Conservation (phyloP, 2,797 vertebrate species). For the Fistularia commersonii region DNA sequence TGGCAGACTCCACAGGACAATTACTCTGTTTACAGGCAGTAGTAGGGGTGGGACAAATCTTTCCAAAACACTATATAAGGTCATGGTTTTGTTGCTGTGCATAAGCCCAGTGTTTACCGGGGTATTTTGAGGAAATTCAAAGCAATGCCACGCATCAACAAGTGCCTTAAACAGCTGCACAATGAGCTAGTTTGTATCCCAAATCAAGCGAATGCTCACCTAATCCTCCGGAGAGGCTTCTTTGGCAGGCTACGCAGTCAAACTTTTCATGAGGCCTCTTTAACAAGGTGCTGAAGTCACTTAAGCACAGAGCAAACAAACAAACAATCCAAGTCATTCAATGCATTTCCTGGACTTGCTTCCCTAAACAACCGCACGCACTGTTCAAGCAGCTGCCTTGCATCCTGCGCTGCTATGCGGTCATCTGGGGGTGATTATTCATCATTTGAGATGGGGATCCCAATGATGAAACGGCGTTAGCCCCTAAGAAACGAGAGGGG, state of each 20-base stretch:
- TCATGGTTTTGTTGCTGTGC: conserved; percentile 79
- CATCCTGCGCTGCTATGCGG: conserved; percentile 20
- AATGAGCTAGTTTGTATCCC: conserved; percentile 70
- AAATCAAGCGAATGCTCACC: conserved; percentile 77
- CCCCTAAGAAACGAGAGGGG: conserved; percentile 59
- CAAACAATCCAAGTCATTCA: conserved; percentile 52
- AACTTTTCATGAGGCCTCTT: conserved; percentile 20
- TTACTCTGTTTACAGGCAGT: conserved; percentile 81
- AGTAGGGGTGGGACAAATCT: conserved; percentile 76
- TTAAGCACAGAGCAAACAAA: conserved; percentile 53
- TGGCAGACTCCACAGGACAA: conserved; percentile 74
- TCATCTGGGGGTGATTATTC: conserved; percentile 68
- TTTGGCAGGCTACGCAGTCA: conserved; percentile 1
- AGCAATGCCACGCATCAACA: conserved; percentile 82
- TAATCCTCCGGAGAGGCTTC: conserved; percentile 73
- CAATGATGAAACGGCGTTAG: conserved; percentile 31
- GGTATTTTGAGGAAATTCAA: conserved; percentile 82
- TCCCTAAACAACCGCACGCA: conserved; percentile 21
- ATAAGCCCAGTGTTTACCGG: conserved; percentile 85
- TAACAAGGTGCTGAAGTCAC: conserved; percentile 55
- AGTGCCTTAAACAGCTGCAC: conserved; percentile 79
- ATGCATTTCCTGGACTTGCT: conserved; percentile 38
- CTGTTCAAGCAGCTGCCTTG: background rate
- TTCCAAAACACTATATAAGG: conserved; percentile 78
- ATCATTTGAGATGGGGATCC: conserved; percentile 42